Evolutionary conservation across 1,140 invertebrate species (phyloP).

Genomic region (Halesus radiatus): DNA sequence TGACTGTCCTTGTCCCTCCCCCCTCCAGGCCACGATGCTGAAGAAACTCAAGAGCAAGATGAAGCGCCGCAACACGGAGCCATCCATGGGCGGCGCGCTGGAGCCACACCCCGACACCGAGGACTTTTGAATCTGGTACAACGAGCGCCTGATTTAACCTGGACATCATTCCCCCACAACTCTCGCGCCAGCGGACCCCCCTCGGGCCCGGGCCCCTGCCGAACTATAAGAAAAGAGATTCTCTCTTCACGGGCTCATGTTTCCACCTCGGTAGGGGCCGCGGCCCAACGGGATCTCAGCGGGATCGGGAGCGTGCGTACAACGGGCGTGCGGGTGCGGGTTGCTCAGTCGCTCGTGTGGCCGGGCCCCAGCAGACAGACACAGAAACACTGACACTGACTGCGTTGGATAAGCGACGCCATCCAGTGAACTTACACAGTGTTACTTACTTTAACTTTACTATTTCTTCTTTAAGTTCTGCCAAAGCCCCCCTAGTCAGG

Average conservation of each 20-base stretch:
- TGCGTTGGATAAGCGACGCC: no score
- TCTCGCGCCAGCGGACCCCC: conserved; percentile 65
- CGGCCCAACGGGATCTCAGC: background rate
- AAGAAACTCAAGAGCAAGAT: conserved; percentile 95
- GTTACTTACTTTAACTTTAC: no score
- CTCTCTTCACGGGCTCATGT: conserved; percentile 47
- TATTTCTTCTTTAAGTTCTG: conserved; percentile 5
- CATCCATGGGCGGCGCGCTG: conserved; percentile 84
- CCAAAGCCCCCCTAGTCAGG: conserved; percentile 9
- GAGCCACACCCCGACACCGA: conserved; percentile 63
- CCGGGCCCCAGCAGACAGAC: background rate
- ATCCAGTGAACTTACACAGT: no score
- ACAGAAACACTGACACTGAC: no score
- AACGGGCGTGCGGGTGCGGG: conserved; percentile 7
- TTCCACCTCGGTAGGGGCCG: conserved; percentile 32
- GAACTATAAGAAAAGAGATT: background rate
- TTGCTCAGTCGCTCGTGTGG: conserved; percentile 27
- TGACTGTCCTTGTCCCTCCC: conserved; percentile 60
- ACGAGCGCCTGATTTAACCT: conserved; percentile 75
- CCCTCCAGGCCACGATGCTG: conserved; percentile 86
- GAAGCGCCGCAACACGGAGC: conserved; percentile 93
- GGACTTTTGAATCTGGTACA: conserved; percentile 76
- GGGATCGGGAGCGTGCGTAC: background rate
- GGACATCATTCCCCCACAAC: conserved; percentile 74
- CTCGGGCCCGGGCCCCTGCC: background rate